Conservation (phyloP, 2,888 invertebrate species). For the Zelleria hepariella region DNA sequence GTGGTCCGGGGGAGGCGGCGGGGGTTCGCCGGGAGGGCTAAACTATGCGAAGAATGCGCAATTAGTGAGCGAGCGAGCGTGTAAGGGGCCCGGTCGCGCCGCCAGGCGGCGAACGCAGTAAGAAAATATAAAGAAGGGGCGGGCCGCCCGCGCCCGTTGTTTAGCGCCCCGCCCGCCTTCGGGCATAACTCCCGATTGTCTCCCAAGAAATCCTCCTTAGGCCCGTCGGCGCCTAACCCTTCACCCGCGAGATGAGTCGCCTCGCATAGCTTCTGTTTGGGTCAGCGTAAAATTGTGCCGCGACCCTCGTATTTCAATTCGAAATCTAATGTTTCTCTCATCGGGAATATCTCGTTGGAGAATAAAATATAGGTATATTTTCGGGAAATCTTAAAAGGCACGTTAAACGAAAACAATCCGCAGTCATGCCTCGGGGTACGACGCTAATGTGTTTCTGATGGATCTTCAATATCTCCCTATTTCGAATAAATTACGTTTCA, state of each 20-base stretch:
- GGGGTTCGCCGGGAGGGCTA: constrained; percentile 78
- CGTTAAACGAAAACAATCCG: constrained; percentile 33
- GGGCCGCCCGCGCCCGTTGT: constrained; percentile 69
- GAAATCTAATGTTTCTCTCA: constrained; percentile 46
- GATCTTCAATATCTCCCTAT: constrained; percentile 48
- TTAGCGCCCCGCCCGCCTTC: constrained; percentile 71
- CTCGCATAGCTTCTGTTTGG: constrained; percentile 66
- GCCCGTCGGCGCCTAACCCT: constrained; percentile 67
- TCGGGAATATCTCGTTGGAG: constrained; percentile 22
- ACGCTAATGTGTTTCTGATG: constrained; percentile 69
- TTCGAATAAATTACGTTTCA: constrained; percentile 47
- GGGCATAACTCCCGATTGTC: constrained; percentile 72
- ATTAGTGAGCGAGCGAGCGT: constrained; percentile 89
- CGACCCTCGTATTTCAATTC: constrained; percentile 43
- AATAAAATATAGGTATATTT: constrained; percentile 19
- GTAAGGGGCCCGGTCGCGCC: constrained; percentile 74
- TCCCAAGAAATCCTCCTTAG: constrained; percentile 66
- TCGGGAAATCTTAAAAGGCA: constrained; percentile 10
- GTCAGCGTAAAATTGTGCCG: constrained; percentile 66
- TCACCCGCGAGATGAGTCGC: constrained; percentile 50
- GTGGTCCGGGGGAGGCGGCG: constrained; percentile 58
- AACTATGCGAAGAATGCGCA: constrained; percentile 98
- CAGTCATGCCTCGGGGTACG: constrained; percentile 32
- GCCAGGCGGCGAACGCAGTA: constrained; percentile 72
- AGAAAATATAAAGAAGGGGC: constrained; percentile 81